Evolutionary conservation across 2,888 invertebrate species (phyloP), one percentile per base, ranked within the genome.

Genomic region (Scelioninae gen. 1): DNA sequence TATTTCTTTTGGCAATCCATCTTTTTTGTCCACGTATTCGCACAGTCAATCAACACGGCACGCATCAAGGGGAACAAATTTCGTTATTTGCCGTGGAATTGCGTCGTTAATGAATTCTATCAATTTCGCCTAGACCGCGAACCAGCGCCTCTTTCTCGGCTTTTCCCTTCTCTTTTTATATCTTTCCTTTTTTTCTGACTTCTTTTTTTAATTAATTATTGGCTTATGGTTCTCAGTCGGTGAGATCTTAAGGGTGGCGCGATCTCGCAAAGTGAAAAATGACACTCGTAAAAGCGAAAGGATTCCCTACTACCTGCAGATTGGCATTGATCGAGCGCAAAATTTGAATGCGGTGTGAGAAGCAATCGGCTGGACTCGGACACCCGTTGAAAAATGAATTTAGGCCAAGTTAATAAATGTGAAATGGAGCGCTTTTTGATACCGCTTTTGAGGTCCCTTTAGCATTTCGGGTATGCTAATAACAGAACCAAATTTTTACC

Each of bases 31-130:
- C 23, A 58, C 71, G 55, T 31, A 53, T 69, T 76, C 75, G 58
- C 66, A 60, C 65, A 83, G 75, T 83, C 77, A 62, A 76, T 79
- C 79, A 82, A 66, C 81, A 51, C 71, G 40, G 40, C 79, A 32
- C 66, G 74, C 55, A 74, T 58, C 71, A 58, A 63, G 58, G 51
- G 62, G 62, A 81, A 81, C 75, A 49, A 81, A 81, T 76, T 71
- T 71, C 49, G 40, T 81, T 81, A 74, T 75, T 69, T 16, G 55
- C 51, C 75, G 40, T 75, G 60, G 69, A 56, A 75, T 75, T 51
- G 63, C 63, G 13, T 10, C 9, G 13, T 75, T 81, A 75, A 69
- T 81, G 56, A 75, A 75, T 81, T 75, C 66, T 62, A 74, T 80
- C 62, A 80, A 80, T 80, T 80, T 72, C 38, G 32, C 15, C 79